Percentiles rank a stretch among this genome's conserved stretches.
These are phyloP conservation scores for Pteropus rufus DNA, from an alignment of 2,797 vertebrate species.

Conservation along the genomic window DNA sequence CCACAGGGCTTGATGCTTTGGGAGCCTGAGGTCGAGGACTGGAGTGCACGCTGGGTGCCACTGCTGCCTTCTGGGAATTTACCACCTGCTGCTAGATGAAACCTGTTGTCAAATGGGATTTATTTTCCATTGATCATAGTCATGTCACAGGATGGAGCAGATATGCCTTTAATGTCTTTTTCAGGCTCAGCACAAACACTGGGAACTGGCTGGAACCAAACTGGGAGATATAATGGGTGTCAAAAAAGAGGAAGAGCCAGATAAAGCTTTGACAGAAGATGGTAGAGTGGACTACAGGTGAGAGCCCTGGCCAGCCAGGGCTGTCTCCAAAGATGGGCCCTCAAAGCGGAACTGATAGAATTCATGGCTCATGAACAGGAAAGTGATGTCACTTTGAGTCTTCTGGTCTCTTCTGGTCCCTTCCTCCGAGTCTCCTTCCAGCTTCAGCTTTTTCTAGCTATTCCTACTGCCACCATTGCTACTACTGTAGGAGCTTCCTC, in stretches of 20 bases:
- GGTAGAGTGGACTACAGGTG: constrained; percentile 98
- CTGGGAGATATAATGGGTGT: constrained; percentile 98
- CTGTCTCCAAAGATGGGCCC: not conserved
- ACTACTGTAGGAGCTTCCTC: not conserved
- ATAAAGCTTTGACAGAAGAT: constrained; percentile 89
- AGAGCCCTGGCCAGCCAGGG: not conserved
- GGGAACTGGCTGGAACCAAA: constrained; percentile 98
- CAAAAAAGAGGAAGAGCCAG: constrained; percentile 93
- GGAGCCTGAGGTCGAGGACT: not conserved
- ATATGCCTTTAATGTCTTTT: not conserved
- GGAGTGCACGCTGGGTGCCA: not conserved
- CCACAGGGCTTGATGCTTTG: not conserved
- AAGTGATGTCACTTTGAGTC: not conserved
- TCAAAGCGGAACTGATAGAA: not conserved
- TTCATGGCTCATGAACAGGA: not conserved
- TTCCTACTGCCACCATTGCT: no score
- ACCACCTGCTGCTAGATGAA: not conserved
- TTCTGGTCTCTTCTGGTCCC: not conserved
- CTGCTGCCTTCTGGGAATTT: not conserved
- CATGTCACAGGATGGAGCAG: not conserved
- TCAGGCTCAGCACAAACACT: constrained; percentile 99
- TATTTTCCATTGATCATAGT: not conserved
- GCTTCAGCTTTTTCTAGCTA: not conserved
- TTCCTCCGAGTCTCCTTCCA: not conserved
- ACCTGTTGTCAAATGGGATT: not conserved